Evolutionary conservation across 2,888 invertebrate genomes (phyloP).

Genomic region (Stenolophus ochropezus): DNA sequence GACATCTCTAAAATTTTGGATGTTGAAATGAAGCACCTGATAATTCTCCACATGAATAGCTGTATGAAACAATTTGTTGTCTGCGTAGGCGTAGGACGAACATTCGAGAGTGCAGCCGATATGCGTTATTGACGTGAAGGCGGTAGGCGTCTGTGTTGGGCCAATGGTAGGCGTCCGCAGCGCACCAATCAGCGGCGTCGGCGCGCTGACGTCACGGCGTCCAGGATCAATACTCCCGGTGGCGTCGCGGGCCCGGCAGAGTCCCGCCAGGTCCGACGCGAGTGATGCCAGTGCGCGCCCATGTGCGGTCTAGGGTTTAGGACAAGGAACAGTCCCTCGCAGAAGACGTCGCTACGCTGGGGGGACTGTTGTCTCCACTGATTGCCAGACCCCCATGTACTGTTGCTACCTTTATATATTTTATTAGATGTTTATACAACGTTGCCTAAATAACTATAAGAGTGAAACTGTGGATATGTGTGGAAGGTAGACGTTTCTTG

Average conservation of each 20-base stretch:
- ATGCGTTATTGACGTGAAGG: slow-evolving; percentile 46
- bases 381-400: slow-evolving; percentile 8
- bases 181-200: slow-evolving; percentile 66
- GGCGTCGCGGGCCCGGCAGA: slow-evolving; percentile 67
- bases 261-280: slow-evolving; percentile 59
- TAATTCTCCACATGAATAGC: neutral
- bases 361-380: slow-evolving; percentile 87
- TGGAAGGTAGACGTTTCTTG: neutral
- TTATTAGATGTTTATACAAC: slow-evolving; percentile 59
- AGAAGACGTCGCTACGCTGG: slow-evolving; percentile 97
- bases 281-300: slow-evolving; percentile 78
- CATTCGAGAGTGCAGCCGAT: neutral
- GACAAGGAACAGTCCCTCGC: slow-evolving; percentile 97
- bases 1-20: no score
- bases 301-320: slow-evolving; percentile 97
- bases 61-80: neutral
- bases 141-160: slow-evolving; percentile 11
- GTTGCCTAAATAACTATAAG: slow-evolving; percentile 56
- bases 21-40: neutral
- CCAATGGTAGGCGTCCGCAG: slow-evolving; percentile 23
- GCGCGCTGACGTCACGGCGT: slow-evolving; percentile 69
- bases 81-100: neutral
- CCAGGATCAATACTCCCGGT: slow-evolving; percentile 70
- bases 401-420: slow-evolving; percentile 52
- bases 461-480: slow-evolving; percentile 37